Base-by-base conservation (phyloP, 2,797 vertebrate species). In the Margarornis squamiger region DNA sequence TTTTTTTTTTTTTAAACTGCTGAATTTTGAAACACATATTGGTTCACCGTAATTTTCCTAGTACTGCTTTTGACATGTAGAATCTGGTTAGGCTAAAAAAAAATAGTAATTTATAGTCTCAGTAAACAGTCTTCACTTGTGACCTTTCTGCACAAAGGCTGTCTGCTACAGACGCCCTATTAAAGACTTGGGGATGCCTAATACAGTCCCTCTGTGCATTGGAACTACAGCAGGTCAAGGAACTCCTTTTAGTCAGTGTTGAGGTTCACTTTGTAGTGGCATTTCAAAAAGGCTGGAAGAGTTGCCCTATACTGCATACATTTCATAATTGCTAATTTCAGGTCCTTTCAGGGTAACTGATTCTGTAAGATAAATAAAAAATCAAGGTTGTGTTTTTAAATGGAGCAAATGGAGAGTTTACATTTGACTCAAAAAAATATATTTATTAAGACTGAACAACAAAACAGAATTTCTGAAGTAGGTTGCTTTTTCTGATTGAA, bases 71-170 rank as follows among this genome's bases (percentile, higher is more conserved):
- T 90, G 83, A 91, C 73, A 39, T 65, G 78, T 70, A 83, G 86
- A 96, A 93, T 90, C 87, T 92, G 58, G 38, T 84, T 71, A 90
- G 78, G 67, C 66, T 89, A 54, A 87, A 93, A 86, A 89, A 89
- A 78, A 90, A 30, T 26, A 76, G 77, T 75, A 88, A 95, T 94
- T 94, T 93, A 83, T 48, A 92, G 90, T 74, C 68, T 93, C 65
- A 74, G 93, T 96, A 97, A 96, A 95, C 90, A 96, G 71, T 61
- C 67, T 74, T 92, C 83, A 48, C 86, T 93, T 2, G 11, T 93
- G 96, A 95, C 87, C 94, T 96, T 92, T 96, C 95, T 92, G 88
- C 45, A 72, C 86, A 94, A 92, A 95, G 92, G 78, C 91, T 95
- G 86, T 86, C 95, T 95, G 82, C 71, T 94, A 59, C 83, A 88